Conservation (phyloP, 1,140 invertebrate genomes). For the Sycobia sp. region DNA sequence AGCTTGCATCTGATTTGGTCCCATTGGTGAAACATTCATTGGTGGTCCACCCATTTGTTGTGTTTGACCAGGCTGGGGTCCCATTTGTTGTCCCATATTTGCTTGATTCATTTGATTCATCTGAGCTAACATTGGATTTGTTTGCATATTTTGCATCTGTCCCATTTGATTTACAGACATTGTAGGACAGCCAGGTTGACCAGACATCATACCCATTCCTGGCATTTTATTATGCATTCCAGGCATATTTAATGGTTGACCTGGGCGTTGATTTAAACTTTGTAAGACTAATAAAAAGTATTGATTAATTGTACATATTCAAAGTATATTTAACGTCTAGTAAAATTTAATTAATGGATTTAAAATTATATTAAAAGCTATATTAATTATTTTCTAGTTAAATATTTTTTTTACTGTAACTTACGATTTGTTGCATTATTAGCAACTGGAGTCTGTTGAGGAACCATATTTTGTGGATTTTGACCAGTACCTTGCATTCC, state of each 20-base stretch:
- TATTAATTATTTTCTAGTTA: not conserved
- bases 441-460: slow-evolving; percentile 53
- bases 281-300: slow-evolving; percentile 60
- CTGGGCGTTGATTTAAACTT: slow-evolving; percentile 67
- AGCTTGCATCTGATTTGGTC: slow-evolving; percentile 52
- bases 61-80: slow-evolving; percentile 32
- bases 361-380: not conserved
- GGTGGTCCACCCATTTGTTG: slow-evolving; percentile 29
- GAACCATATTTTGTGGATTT: slow-evolving; percentile 64
- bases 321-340: not conserved
- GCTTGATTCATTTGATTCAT: slow-evolving; percentile 56
- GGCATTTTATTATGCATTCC: slow-evolving; percentile 65
- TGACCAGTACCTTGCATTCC: slow-evolving; percentile 60
- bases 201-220: slow-evolving; percentile 59
- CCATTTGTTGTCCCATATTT: slow-evolving; percentile 53
- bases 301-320: not conserved
- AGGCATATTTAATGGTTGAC: slow-evolving; percentile 65
- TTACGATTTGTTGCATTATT: slow-evolving; percentile 18
- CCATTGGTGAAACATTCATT: slow-evolving; percentile 45
- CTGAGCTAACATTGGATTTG: slow-evolving; percentile 56
- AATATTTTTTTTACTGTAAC: not conserved
- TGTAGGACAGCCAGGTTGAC: slow-evolving; percentile 51
- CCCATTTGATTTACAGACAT: slow-evolving; percentile 53
- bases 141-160: slow-evolving; percentile 54
- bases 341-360: slow-evolving; percentile 14